Evolutionary conservation across 2,113 vertebrate genomes (phyloP).

Genomic region (Calyptommatus sinebrachiatus): DNA sequence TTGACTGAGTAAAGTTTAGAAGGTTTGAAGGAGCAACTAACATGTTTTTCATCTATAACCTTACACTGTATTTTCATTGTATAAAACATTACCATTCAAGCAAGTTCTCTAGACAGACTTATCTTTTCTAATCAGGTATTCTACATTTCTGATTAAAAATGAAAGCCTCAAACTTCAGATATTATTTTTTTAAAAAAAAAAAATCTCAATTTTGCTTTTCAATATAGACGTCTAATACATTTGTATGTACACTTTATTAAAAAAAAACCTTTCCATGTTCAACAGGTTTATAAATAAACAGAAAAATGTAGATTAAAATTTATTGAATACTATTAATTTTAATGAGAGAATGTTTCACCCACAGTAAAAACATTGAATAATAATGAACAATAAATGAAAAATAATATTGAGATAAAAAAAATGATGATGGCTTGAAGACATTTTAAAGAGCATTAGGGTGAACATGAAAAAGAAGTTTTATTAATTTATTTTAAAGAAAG

Average conservation of each 20-base stretch:
- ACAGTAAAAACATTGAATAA: neutral
- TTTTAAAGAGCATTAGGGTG: neutral
- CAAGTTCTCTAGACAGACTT: conserved; percentile 16
- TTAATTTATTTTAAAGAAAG: neutral
- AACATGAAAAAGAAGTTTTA: neutral
- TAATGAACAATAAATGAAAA: too few relatives aligned
- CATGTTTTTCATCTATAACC: conserved; percentile 11
- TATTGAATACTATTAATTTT: conserved; percentile 22
- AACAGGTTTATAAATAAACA: neutral
- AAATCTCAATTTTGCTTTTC: neutral
- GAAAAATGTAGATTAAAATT: neutral
- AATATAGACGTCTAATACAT: neutral
- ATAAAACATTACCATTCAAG: conserved; percentile 8
- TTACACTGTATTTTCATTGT: conserved; percentile 24
- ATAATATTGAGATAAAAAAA: neutral
- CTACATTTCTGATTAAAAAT: conserved; percentile 13
- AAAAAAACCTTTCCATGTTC: neutral
- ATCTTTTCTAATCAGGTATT: conserved; percentile 4
- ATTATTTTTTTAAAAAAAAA: conserved; percentile 1
- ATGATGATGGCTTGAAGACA: neutral
- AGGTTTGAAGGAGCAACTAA: conserved; percentile 12
- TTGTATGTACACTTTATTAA: neutral
- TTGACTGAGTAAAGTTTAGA: conserved; percentile 31
- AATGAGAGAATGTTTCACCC: neutral
- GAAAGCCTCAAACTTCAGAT: conserved; percentile 22